These are phyloP conservation scores for Neodon shergylaensis DNA, from an alignment of 2,113 vertebrate species.

Conservation along the genomic window DNA sequence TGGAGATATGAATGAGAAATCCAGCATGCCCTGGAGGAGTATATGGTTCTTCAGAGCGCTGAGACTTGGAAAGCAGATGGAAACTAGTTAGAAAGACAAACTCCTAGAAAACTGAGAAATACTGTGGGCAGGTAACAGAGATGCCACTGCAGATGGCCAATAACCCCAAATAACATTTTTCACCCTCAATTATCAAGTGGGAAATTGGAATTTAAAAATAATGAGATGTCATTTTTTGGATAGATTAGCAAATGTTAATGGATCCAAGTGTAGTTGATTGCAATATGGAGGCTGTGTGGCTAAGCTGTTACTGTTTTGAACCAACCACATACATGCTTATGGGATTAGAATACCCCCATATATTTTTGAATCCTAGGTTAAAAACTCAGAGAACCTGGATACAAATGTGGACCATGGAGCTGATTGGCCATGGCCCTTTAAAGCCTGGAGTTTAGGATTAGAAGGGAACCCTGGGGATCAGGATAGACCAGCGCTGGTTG, in stretches of 20 bases:
- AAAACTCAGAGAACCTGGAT: neutral
- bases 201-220: constrained; percentile 36
- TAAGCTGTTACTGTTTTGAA: neutral
- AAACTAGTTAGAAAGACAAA: neutral
- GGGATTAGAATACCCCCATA: neutral
- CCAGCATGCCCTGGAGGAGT: neutral
- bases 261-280: neutral
- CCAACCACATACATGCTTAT: too few relatives aligned
- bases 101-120: neutral
- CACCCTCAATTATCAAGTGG: neutral
- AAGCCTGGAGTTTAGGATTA: neutral
- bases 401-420: neutral
- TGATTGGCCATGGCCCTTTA: neutral
- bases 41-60: neutral
- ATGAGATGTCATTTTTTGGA: neutral
- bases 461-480: neutral
- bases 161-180: neutral
- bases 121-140: neutral
- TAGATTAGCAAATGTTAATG: neutral
- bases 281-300: neutral
- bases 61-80: neutral
- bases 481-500: neutral
- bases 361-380: neutral
- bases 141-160: neutral
- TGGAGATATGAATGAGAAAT: neutral